A percentile compares a stretch with the other conserved stretches of the same genome.
Conservation (phyloP, 2,888 invertebrate species). For the Watsonalla cultraria region DNA sequence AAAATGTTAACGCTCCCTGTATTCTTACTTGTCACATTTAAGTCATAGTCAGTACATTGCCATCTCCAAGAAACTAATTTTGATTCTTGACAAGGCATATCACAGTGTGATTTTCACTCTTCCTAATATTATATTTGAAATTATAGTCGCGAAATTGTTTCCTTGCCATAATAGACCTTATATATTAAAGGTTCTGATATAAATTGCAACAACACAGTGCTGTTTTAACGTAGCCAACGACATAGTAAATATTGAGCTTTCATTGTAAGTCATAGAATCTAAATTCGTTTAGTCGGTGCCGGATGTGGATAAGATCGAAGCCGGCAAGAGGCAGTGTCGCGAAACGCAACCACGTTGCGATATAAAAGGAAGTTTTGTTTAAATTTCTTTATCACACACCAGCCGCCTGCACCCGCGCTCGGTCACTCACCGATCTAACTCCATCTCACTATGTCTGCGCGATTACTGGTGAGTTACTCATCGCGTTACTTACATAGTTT, state of each 20-base stretch:
- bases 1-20: too few species aligned
- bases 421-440: constrained; percentile 43
- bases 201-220: constrained; percentile 24
- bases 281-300: constrained; percentile 20
- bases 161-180: constrained; percentile 17
- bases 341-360: constrained; percentile 74
- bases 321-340: constrained; percentile 66
- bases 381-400: constrained; percentile 75
- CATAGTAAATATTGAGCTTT: constrained; percentile 26
- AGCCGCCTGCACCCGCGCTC: constrained; percentile 53
- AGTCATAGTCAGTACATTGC: too few species aligned
- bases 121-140: neutral
- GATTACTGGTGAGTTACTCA: constrained; percentile 68
- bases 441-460: constrained; percentile 63
- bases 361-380: constrained; percentile 76
- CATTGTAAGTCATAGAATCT: constrained; percentile 22
- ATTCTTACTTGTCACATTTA: too few species aligned
- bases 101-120: neutral
- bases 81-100: too few species aligned
- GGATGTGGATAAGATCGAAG: constrained; percentile 39
- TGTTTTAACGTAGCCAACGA: constrained; percentile 8
- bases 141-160: neutral
- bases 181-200: constrained; percentile 21
- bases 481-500: neutral
- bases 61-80: too few species aligned